Base-by-base conservation (phyloP, 2,113 vertebrate genomes). In the Poicephalus gulielmi region DNA sequence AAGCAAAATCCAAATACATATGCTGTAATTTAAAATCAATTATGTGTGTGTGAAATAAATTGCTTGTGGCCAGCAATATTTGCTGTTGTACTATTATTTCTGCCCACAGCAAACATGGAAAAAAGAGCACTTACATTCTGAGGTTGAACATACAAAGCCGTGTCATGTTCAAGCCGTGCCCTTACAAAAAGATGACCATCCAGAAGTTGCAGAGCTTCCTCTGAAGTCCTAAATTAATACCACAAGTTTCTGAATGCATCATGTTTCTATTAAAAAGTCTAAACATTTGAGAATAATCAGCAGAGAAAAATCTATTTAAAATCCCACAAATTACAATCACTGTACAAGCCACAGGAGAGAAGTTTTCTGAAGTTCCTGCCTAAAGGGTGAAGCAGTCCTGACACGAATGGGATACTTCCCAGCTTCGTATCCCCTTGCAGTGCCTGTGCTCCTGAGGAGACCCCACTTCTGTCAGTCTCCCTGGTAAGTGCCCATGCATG, bases 381-480 rank as follows among this genome's bases (percentile, higher is more conserved):
- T 23, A 49, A 39, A 66, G 35, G 8, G 20, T 13, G 31, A 68
- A 83, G 57, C n/a, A 47, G 28, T 28, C 18, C 43, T 49, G 39
- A 35, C 19, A 41, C 31, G 41, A n/a, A 22, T 0, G 1, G 23
- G 64, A 13, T 19, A 1, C 6, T 18, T 35, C 47, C 44, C 59
- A n/a, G 39, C 67, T n/a, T 15, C 3, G 0, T 4, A 6, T 15
- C 18, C 19, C 50, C 37, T 4, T 17, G 20, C 0, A 0, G 4
- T 13, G 37, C 13, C 55, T 2, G 0, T 20, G 37, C 41, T 75
- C 44, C 60, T 17, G 37, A 50, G 64, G 30, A 41, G 57, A 10
- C 22, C 22, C 76, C 9, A 1, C 35, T 46, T 44, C 71, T 44
- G 30, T 3, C 23, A 73, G 43, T 35, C 23, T 35, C 87, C 43